Evolutionary conservation across 1,140 invertebrate genomes (phyloP), one percentile per base, ranked within the genome.

Genomic region (Heterodera schachtii): DNA sequence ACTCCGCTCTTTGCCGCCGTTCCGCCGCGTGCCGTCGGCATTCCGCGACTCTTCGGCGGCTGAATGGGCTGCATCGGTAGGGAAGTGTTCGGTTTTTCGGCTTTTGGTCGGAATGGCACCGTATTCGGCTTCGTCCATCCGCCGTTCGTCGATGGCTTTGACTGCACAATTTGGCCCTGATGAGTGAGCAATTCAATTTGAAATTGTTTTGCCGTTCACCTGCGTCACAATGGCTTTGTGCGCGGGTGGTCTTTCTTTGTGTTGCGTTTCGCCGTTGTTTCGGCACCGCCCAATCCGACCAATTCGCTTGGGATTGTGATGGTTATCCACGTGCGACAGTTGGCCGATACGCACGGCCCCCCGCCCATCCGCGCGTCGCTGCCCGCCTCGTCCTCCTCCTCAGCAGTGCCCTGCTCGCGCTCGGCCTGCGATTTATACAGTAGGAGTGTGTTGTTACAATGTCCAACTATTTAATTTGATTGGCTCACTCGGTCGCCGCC

Each of bases 261-360:
- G 52, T 13, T 44, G 31, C 6, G 75, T 21, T 76, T 44, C 75
- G 19, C 52, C 75, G 19, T 11, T 6, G 75, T 13, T 49, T 44
- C 44, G 49, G 47, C 71, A 49, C 79, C 49, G 71, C 52, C 43
- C n/a, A 80, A 21, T 31, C 69, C 70, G 44, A 76, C 79, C 67
- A 80, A 57, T 66, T 82, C 77, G 49, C 73, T 78, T 9, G 81
- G 81, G 43, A 82, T 82, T 0, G 81, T 82, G 44, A 82, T 82
- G 21, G 81, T 82, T 7, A 82, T 82, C 81, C 81, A 82, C 11
- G 81, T 82, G 69, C 69, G 47, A 52, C 81, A 82, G 31, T 75
- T 81, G 57, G 81, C 47, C 57, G 80, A 79, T 31, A 80, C 31
- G 73, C 80, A 81, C 21, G 79, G 75, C 44, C 75, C 75, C 4